Conservation (phyloP, 2,113 vertebrate genomes). For the Scatophagus argus region DNA sequence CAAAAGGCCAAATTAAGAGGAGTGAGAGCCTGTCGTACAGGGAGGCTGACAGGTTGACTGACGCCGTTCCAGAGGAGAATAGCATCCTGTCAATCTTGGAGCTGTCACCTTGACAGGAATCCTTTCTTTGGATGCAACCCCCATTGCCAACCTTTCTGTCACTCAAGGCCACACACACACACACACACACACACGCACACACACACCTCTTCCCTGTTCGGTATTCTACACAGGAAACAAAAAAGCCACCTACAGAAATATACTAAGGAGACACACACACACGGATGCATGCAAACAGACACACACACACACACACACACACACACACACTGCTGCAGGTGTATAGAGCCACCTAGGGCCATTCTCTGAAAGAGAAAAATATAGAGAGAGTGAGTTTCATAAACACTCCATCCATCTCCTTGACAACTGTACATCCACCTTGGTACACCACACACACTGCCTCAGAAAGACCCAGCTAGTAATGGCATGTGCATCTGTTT, state of each 20-base stretch:
- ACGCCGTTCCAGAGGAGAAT: conserved; percentile 77
- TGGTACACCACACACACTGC: conserved; percentile 8
- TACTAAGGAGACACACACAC: conserved; percentile 10
- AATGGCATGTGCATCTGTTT: conserved; percentile 37
- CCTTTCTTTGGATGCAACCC: conserved; percentile 79
- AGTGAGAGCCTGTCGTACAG: conserved; percentile 74
- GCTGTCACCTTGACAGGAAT: conserved; percentile 82
- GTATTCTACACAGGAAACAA: conserved; percentile 53
- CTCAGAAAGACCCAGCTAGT: conserved; percentile 31
- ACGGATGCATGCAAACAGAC: conserved; percentile 4
- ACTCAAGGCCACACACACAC: conserved; percentile 75
- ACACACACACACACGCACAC: conserved; percentile 40
- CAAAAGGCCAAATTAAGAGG: conserved; percentile 84
- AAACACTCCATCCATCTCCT: conserved; percentile 73
- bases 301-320: conserved; percentile 7
- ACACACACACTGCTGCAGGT: conserved; percentile 4
- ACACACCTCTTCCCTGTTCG: conserved; percentile 49
- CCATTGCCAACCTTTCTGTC: conserved; percentile 78
- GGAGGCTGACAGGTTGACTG: conserved; percentile 80
- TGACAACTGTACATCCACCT: conserved; percentile 60
- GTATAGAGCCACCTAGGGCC: conserved; percentile 25
- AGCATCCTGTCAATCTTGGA: conserved; percentile 79
- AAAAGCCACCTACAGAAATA: conserved; percentile 32
- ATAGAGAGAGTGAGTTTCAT: conserved; percentile 52
- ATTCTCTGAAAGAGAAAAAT: conserved; percentile 39